Base-by-base conservation (phyloP, 2,113 vertebrate genomes). In the Asarcornis scutulata region DNA sequence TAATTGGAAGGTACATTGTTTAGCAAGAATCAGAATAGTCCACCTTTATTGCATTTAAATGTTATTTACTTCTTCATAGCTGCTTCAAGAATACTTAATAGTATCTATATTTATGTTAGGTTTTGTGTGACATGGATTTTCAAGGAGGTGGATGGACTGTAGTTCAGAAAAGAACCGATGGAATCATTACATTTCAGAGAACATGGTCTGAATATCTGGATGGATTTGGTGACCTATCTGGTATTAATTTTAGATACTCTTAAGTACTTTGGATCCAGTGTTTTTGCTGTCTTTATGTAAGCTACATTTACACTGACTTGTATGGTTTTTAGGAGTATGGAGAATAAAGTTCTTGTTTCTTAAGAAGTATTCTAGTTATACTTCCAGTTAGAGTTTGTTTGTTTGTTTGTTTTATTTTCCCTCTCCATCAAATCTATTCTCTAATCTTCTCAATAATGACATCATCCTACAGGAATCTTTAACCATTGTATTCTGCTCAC, bases 71-170 rank as follows among this genome's bases (percentile, higher is more conserved):
- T 84, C 14, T 3, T 89, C 79, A 66, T 22, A 84, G 8, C 16
- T 86, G 14, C 29, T 83, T 95, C 27, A 76, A 63, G 60, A 91
- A 60, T 50, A 10, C 34, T 69, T 83, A 44, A 52, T 58, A 21
- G 42, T 85, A 82, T 44, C 23, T 92, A 32, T 77, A 5, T 80
- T 53, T 62, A 3, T 93, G 97, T 86, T 96, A 99, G 99, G 99
- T 99, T 42, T 98, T 99, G 94, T 99, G 99, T 97, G 99, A 99
- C 94, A 99, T 99, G 99, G 99, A 99, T 95, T 99, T 99, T 88
- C 99, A 98, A 99, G 99, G 98, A 93, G 99, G 99, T 17, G 99
- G 99, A 56, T 99, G 99, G 99, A 99, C 99, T 4, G 98, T 99
- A 86, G 96, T 99, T 96, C 99, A 99, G 84, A 98, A 98, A 93